Base-by-base conservation (phyloP, 2,797 vertebrate genomes). In the Distichodus sexfasciatus region DNA sequence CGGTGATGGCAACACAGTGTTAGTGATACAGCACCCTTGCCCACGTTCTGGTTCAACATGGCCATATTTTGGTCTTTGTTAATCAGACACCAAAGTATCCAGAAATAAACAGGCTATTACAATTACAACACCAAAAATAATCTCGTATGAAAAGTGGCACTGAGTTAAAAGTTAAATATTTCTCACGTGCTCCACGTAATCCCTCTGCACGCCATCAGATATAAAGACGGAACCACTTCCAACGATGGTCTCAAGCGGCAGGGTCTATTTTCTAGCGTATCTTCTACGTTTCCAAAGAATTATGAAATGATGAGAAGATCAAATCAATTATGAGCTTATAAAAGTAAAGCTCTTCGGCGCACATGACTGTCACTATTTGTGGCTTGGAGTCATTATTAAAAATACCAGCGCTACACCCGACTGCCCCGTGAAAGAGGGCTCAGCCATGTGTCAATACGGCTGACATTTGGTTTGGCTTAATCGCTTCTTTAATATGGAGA, bases 381-480 rank as follows among this genome's bases (percentile, higher is more conserved):
- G 61, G 72, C 74, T 81, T 80, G 71, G 74, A 79, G 77, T 64
- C 76, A 79, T 89, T 88, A 90, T 88, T 87, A 87, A 87, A 87
- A 87, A 85, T 76, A 80, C 79, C 82, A 82, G 82, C 76, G 73
- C 81, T 87, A 67, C 69, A 89, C 86, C 84, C 78, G 81, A 87
- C 79, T 82, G 71, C 73, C 82, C 73, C 77, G 77, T 75, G 87
- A 87, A 87, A 87, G 82, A 82, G 83, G 87, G 84, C 88, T 86
- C 85, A 88, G 85, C 82, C 86, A 82, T 86, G 85, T 84, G 88
- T 90, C 90, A 90, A 90, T 72, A 90, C 72, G 62, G 69, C 76
- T 90, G 87, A 88, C 86, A 91, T 91, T 91, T 89, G 84, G 84
- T 84, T 87, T 83, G 83, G 82, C 83, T 86, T 87, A 87, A 88